Evolutionary conservation across 2,797 vertebrate genomes (phyloP).

Genomic region (Sphenopsis melanotis): DNA sequence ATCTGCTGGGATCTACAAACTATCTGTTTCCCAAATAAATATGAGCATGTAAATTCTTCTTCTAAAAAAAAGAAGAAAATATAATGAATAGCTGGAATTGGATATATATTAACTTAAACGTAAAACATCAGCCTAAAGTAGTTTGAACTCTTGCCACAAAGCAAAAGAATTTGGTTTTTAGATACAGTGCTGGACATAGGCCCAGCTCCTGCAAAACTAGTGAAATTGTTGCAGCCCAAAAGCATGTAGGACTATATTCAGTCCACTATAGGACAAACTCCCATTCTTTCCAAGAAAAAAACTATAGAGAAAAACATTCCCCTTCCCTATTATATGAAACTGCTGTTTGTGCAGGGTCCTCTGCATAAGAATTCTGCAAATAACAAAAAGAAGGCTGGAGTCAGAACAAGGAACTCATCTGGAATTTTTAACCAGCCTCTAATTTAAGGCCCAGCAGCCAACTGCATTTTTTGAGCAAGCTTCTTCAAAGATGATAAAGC

Average conservation of each 20-base stretch:
- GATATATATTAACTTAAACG: background rate
- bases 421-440: background rate
- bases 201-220: background rate
- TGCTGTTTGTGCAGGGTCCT: background rate
- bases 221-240: background rate
- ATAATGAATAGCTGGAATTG: background rate
- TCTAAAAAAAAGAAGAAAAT: background rate
- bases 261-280: background rate
- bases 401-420: background rate
- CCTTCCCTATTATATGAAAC: background rate
- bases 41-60: background rate
- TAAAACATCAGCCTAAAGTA: background rate
- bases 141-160: background rate
- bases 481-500: background rate
- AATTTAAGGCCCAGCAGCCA: background rate
- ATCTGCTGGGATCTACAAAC: background rate
- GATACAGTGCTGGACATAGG: background rate
- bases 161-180: background rate
- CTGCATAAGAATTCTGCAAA: background rate
- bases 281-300: background rate
- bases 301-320: background rate
- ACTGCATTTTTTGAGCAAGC: background rate
- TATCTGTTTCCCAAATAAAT: background rate
- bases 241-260: rapidly evolving
- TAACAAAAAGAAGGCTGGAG: background rate